These are phyloP conservation scores for Notarius quadriscutis DNA, from an alignment of 2,113 vertebrate species.

Conservation along the genomic window DNA sequence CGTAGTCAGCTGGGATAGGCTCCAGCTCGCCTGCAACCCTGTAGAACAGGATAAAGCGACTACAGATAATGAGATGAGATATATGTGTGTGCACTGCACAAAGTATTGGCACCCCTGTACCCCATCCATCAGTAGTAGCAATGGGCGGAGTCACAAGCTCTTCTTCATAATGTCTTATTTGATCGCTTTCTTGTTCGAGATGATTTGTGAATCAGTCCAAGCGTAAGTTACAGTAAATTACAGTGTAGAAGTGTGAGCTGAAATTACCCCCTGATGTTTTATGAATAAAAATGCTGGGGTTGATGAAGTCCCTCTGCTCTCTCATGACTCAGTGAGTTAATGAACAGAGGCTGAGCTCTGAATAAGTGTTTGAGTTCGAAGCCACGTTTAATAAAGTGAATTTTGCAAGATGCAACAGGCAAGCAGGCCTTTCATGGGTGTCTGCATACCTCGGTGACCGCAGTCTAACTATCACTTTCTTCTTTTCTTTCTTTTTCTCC, in stretches of 20 bases:
- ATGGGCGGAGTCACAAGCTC: not conserved
- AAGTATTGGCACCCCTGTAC: not conserved
- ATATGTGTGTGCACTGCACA: not conserved
- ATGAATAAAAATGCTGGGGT: not conserved
- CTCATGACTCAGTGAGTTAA: not conserved
- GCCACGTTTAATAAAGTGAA: constrained; percentile 74
- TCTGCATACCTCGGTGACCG: constrained; percentile 80
- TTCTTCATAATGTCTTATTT: not conserved
- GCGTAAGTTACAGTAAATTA: not conserved
- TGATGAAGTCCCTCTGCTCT: not conserved
- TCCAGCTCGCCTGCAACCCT: no score
- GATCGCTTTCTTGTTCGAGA: not conserved
- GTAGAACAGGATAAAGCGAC: no score
- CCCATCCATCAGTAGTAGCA: not conserved
- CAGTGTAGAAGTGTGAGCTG: not conserved
- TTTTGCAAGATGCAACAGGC: constrained; percentile 81
- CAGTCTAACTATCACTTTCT: constrained; percentile 79
- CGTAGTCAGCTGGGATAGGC: no score
- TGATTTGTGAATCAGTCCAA: not conserved
- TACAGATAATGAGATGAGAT: no score
- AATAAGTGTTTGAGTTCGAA: constrained; percentile 58
- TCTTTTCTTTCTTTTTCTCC: constrained; percentile 58
- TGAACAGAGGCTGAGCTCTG: not conserved
- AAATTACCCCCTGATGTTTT: not conserved
- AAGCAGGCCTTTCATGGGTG: constrained; percentile 69